phyloP scores from a whole-genome alignment of 1,140 invertebrate genomes.

The Drosophila simulans region DNA sequence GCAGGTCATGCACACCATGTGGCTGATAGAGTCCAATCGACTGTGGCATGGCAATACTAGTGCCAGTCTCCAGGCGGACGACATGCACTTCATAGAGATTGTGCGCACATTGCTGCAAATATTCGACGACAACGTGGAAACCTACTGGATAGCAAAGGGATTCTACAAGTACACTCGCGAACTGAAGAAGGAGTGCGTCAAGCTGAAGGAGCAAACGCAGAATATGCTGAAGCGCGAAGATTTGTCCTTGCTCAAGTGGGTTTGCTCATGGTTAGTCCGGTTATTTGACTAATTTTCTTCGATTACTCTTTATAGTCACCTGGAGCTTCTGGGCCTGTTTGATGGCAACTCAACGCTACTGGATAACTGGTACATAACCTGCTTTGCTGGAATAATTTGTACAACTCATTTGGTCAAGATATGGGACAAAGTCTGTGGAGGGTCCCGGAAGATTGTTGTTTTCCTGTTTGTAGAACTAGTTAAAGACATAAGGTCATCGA shows the following conservation, averaged over 20 bases:
- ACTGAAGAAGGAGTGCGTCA: slow-evolving; percentile 87
- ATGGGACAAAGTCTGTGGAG: slow-evolving; percentile 95
- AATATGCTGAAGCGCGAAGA: slow-evolving; percentile 90
- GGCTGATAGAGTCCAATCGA: slow-evolving; percentile 89
- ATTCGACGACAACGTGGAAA: slow-evolving; percentile 89
- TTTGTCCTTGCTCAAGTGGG: slow-evolving; percentile 87
- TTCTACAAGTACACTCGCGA: slow-evolving; percentile 89
- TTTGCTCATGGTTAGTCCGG: neutral
- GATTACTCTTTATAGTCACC: slow-evolving; percentile 81
- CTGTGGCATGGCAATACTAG: slow-evolving; percentile 88
- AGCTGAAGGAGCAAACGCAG: slow-evolving; percentile 88
- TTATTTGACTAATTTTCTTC: neutral
- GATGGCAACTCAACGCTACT: slow-evolving; percentile 86
- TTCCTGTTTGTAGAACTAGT: slow-evolving; percentile 91
- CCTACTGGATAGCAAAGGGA: slow-evolving; percentile 91
- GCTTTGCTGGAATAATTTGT: slow-evolving; percentile 92
- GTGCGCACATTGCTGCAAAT: slow-evolving; percentile 89
- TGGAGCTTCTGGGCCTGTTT: slow-evolving; percentile 86
- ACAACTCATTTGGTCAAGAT: slow-evolving; percentile 91
- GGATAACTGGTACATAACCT: slow-evolving; percentile 91
- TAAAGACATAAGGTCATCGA: slow-evolving; percentile 86
- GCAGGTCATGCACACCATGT: slow-evolving; percentile 90
- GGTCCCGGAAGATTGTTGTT: slow-evolving; percentile 92
- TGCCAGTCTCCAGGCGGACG: slow-evolving; percentile 84
- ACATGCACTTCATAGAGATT: slow-evolving; percentile 87